These are phyloP conservation scores for Rhinella marina DNA, from an alignment of 2,797 vertebrate genomes.

Conservation along the genomic window DNA sequence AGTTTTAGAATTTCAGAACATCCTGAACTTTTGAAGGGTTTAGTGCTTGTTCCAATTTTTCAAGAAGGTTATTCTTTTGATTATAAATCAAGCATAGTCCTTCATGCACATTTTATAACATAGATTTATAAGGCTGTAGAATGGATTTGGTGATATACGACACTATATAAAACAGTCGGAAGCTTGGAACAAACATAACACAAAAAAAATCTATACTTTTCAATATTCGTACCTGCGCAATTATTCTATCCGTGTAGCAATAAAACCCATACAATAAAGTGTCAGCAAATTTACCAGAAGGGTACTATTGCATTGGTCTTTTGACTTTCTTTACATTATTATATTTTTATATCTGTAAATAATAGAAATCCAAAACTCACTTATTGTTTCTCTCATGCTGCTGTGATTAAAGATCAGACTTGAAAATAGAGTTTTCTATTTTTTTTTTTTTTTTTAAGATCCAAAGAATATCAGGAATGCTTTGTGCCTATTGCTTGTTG, in stretches of 20 bases:
- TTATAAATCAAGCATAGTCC: slow-evolving; percentile 61
- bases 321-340: slow-evolving; percentile 56
- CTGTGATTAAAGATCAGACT: slow-evolving; percentile 68
- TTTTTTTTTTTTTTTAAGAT: slow-evolving; percentile 28
- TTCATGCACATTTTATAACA: slow-evolving; percentile 61
- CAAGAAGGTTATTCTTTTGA: slow-evolving; percentile 59
- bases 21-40: slow-evolving; percentile 50
- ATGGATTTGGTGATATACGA: slow-evolving; percentile 60
- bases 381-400: slow-evolving; percentile 66
- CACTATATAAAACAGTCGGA: slow-evolving; percentile 51
- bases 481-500: slow-evolving; percentile 66
- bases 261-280: slow-evolving; percentile 53
- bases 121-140: slow-evolving; percentile 62
- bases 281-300: slow-evolving; percentile 54
- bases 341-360: slow-evolving; percentile 65
- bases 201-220: slow-evolving; percentile 59
- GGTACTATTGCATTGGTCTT: slow-evolving; percentile 35
- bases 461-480: slow-evolving; percentile 64
- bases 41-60: slow-evolving; percentile 56
- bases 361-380: slow-evolving; percentile 62
- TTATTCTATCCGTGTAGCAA: slow-evolving; percentile 58
- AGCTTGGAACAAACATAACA: slow-evolving; percentile 53
- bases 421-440: slow-evolving; percentile 72
- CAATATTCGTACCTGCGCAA: slow-evolving; percentile 52
- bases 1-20: slow-evolving; percentile 51